A percentile compares a stretch with the other conserved stretches of the same genome.
Conservation (phyloP, 2,113 vertebrate species). For the Trichechus manatus region DNA sequence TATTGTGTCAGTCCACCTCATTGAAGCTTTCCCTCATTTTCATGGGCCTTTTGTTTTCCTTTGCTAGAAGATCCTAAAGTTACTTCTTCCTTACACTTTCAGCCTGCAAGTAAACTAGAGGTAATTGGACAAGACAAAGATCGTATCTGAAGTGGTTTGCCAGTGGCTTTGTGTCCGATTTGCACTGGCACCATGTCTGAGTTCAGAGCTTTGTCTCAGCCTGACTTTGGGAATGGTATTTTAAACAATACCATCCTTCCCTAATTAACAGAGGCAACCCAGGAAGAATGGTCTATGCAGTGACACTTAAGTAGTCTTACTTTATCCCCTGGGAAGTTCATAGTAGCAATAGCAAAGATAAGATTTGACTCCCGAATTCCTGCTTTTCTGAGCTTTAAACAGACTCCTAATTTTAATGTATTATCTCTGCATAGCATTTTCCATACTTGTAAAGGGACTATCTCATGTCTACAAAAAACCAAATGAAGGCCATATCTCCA, state of each 20-base stretch:
- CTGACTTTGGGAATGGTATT: constrained; percentile 33
- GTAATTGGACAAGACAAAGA: neutral
- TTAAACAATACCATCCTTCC: constrained; percentile 21
- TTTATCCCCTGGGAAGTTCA: neutral
- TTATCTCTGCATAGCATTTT: neutral
- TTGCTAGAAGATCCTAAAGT: neutral
- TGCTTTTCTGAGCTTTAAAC: neutral
- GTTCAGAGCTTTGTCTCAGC: neutral
- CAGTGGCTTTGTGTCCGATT: neutral
- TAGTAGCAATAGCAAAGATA: neutral
- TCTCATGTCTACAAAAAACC: neutral
- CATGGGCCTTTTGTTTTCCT: too few species aligned
- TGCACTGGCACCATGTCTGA: neutral
- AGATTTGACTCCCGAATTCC: neutral
- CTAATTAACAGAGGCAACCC: constrained; percentile 37
- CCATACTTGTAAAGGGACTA: neutral
- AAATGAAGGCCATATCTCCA: neutral
- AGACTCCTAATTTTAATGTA: neutral
- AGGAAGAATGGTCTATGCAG: constrained; percentile 30
- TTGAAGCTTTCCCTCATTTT: too few species aligned
- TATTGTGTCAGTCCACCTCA: too few species aligned
- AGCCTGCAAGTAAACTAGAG: neutral
- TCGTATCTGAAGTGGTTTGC: neutral
- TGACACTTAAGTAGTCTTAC: neutral
- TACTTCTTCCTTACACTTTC: neutral